phyloP scores from a whole-genome alignment of 2,113 vertebrate species.

The Ia io region DNA sequence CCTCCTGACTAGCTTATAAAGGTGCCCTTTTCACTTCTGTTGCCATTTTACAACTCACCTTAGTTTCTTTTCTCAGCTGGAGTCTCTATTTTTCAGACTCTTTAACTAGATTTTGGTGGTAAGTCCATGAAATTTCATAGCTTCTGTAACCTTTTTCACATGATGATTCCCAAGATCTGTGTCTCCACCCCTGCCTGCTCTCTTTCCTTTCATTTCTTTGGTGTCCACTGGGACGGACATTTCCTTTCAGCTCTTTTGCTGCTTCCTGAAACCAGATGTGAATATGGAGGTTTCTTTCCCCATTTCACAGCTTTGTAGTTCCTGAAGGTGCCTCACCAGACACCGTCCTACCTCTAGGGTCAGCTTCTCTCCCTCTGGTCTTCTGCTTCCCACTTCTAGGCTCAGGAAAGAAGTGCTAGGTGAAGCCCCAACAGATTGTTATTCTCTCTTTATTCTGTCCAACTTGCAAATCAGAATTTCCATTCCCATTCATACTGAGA shows the following conservation, averaged over 20 bases:
- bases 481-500: background rate
- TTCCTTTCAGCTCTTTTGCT: background rate
- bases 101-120: background rate
- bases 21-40: background rate
- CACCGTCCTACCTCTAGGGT: background rate
- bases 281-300: background rate
- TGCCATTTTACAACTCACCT: background rate
- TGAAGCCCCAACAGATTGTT: background rate
- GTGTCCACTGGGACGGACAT: background rate
- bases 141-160: background rate
- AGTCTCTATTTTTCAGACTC: background rate
- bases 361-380: background rate
- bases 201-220: background rate
- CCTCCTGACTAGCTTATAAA: background rate
- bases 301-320: background rate
- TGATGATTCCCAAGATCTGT: background rate
- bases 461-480: background rate
- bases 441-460: background rate
- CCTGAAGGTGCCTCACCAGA: background rate
- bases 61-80: background rate
- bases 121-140: background rate
- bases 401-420: background rate
- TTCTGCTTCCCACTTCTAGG: background rate
- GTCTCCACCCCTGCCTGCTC: background rate
- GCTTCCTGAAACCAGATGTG: background rate